A percentile compares a stretch with the other conserved stretches of the same genome.
Evolutionary conservation across 2,888 invertebrate genomes (phyloP).

Genomic region (Ormia ochracea): DNA sequence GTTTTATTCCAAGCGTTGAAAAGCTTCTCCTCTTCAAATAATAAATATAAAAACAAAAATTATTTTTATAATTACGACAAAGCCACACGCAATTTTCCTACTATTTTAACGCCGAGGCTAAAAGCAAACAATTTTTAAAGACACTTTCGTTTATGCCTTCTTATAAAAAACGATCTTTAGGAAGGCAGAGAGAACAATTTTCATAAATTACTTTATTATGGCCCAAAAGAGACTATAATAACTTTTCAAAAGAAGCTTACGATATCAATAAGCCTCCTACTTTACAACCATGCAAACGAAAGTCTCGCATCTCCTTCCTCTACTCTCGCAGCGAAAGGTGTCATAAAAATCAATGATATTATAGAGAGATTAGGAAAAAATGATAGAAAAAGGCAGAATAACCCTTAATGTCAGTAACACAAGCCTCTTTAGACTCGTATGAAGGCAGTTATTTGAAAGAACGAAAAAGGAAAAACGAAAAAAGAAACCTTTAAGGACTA

Average conservation of each 20-base stretch:
- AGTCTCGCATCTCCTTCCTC: neutral
- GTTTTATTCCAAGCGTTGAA: neutral
- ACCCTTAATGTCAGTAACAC: conserved; percentile 24
- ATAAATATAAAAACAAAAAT: conserved; percentile 17
- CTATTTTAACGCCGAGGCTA: neutral
- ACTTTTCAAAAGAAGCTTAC: conserved; percentile 42
- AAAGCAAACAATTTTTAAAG: neutral
- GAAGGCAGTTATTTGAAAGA: neutral
- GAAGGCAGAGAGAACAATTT: conserved; percentile 26
- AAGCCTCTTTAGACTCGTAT: conserved; percentile 23
- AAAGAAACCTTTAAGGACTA: conserved; percentile 39
- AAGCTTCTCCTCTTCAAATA: neutral
- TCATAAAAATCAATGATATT: conserved; percentile 63
- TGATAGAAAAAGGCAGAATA: neutral
- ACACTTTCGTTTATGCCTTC: neutral
- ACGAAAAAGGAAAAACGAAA: neutral
- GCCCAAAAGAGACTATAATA: conserved; percentile 47
- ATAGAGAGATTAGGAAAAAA: conserved; percentile 49
- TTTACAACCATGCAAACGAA: conserved; percentile 19
- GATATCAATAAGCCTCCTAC: conserved; percentile 40
- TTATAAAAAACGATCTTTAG: neutral
- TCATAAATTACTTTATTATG: conserved; percentile 62
- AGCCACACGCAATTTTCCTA: conserved; percentile 43
- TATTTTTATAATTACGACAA: conserved; percentile 47
- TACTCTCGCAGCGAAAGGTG: conserved; percentile 41